phyloP scores from a whole-genome alignment of 2,888 invertebrate genomes.

The Andrena marginata region DNA sequence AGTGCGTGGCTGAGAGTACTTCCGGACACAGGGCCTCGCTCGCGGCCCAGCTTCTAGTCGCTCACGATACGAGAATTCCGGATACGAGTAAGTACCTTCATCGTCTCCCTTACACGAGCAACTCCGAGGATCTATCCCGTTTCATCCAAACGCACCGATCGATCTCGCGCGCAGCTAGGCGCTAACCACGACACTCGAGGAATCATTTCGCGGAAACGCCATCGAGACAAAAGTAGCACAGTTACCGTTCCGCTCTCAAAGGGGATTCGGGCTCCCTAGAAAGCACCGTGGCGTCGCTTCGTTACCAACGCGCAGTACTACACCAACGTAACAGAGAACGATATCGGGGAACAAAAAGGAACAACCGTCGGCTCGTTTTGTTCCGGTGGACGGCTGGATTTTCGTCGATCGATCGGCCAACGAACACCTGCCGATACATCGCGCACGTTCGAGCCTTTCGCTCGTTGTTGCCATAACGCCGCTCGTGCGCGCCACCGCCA shows the following conservation, averaged over 20 bases:
- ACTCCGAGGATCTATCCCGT: no score
- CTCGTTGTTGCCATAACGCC: slow-evolving; percentile 53
- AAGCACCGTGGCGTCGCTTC: background rate
- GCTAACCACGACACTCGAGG: background rate
- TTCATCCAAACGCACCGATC: no score
- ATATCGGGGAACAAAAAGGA: slow-evolving; percentile 11
- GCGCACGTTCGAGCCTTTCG: slow-evolving; percentile 33
- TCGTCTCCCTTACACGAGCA: background rate
- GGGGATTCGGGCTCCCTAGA: background rate
- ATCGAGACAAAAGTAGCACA: background rate
- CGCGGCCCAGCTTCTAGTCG: slow-evolving; percentile 86
- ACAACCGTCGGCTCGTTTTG: slow-evolving; percentile 15
- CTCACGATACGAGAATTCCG: slow-evolving; percentile 86
- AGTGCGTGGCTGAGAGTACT: slow-evolving; percentile 92
- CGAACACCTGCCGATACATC: slow-evolving; percentile 58
- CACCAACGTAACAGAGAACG: background rate
- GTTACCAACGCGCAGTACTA: slow-evolving; percentile 5
- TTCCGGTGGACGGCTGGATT: slow-evolving; percentile 26
- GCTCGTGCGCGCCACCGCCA: slow-evolving; percentile 32
- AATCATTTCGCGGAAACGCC: background rate
- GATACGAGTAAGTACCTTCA: slow-evolving; percentile 85
- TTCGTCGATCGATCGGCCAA: slow-evolving; percentile 39
- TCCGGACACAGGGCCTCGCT: slow-evolving; percentile 87
- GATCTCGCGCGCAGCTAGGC: no score
- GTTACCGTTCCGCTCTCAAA: background rate